These are phyloP conservation scores for Escarpia spicata DNA, from an alignment of 2,888 invertebrate species.

Conservation along the genomic window DNA sequence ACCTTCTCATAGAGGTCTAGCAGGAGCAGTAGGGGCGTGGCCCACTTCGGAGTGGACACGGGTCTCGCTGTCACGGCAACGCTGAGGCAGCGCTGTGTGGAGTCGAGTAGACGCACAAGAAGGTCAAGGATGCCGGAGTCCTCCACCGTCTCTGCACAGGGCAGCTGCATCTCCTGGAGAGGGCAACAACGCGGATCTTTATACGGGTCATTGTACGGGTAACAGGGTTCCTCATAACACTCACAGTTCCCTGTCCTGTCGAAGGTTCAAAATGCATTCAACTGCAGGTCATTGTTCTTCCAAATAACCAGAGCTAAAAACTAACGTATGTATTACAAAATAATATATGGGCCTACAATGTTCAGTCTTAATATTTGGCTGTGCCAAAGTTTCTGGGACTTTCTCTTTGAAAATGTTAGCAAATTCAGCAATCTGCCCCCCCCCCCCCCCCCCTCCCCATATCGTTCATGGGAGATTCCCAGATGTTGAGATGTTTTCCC, in stretches of 20 bases:
- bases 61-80: slow-evolving; percentile 37
- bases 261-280: no score
- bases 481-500: neutral
- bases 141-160: slow-evolving; percentile 73
- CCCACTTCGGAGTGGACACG: slow-evolving; percentile 71
- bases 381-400: no score
- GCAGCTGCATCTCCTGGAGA: slow-evolving; percentile 74
- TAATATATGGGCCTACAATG: no score
- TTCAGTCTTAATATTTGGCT: no score
- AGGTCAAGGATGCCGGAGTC: slow-evolving; percentile 59
- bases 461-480: no score
- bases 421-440: no score
- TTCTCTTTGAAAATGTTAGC: no score
- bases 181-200: neutral
- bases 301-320: no score
- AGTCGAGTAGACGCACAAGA: slow-evolving; percentile 61
- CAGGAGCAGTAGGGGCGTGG: slow-evolving; percentile 78
- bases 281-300: no score
- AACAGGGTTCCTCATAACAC: neutral
- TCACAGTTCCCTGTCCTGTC: no score
- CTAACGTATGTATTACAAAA: no score
- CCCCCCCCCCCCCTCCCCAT: no score
- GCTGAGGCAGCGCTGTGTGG: slow-evolving; percentile 59
- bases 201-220: neutral
- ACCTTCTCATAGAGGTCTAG: slow-evolving; percentile 83